Evolutionary conservation across 2,797 vertebrate genomes (phyloP).

Genomic region (Mormyrus hasselquistii): DNA sequence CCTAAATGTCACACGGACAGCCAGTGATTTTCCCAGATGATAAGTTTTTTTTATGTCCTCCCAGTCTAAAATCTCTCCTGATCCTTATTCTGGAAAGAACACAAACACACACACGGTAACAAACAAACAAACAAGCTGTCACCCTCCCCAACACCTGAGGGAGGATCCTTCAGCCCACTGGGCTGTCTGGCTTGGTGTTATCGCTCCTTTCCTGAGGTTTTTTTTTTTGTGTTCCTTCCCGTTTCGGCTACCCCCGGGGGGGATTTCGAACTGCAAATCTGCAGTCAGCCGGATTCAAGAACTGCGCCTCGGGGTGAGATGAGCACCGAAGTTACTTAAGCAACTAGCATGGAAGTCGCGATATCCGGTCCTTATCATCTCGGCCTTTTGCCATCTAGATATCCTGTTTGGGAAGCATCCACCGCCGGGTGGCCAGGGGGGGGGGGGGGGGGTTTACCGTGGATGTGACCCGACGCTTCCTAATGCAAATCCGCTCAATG

Average conservation of each 20-base stretch:
- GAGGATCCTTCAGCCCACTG: background rate
- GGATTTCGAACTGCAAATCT: background rate
- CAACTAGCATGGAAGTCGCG: background rate
- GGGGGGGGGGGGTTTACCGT: background rate
- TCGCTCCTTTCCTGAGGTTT: background rate
- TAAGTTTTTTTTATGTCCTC: background rate
- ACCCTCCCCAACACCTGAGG: background rate
- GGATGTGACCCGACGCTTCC: background rate
- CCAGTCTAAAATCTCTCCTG: background rate
- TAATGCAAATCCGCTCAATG: background rate
- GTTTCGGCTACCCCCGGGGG: background rate
- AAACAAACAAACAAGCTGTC: background rate
- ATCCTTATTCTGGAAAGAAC: background rate
- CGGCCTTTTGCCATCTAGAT: background rate
- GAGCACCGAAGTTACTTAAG: background rate
- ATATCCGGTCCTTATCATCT: conserved; percentile 7
- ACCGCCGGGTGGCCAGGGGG: background rate
- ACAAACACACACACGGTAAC: background rate
- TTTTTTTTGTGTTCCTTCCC: background rate
- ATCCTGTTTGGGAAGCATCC: background rate
- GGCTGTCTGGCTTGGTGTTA: background rate
- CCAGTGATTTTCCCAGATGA: background rate
- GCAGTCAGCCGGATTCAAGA: background rate
- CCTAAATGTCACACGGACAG: conserved; percentile 1
- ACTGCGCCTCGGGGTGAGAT: background rate